phyloP scores from a whole-genome alignment of 2,888 invertebrate species.

The Azorinus chamasolen region DNA sequence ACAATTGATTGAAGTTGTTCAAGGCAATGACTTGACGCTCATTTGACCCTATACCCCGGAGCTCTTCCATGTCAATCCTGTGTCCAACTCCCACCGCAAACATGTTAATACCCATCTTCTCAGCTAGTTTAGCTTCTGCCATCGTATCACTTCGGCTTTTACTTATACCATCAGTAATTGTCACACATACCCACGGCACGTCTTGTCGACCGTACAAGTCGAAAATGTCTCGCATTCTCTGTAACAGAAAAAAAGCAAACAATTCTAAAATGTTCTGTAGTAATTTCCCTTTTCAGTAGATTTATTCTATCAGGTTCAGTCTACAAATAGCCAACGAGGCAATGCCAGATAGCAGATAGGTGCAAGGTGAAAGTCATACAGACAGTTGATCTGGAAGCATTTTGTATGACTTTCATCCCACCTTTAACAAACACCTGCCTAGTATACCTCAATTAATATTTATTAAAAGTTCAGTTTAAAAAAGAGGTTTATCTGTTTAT shows the following conservation, averaged over 20 bases:
- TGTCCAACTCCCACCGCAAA: conserved; percentile 85
- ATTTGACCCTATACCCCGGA: conserved; percentile 70
- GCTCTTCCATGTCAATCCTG: conserved; percentile 80
- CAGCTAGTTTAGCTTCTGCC: conserved; percentile 81
- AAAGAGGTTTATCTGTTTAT: no score
- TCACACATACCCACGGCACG: conserved; percentile 84
- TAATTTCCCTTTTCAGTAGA: no score
- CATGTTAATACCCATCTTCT: conserved; percentile 83
- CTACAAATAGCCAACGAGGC: no score
- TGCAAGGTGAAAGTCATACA: no score
- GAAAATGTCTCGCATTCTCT: conserved; percentile 68
- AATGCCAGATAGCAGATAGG: no score
- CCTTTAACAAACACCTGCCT: no score
- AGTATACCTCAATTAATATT: no score
- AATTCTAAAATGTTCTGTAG: no score
- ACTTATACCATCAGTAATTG: conserved; percentile 86
- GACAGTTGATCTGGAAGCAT: no score
- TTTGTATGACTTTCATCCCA: no score
- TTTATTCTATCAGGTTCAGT: no score
- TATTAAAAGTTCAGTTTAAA: no score
- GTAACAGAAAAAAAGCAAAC: conserved; percentile 3
- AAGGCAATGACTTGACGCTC: conserved; percentile 67
- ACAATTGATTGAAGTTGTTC: conserved; percentile 58
- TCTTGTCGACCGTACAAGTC: conserved; percentile 50
- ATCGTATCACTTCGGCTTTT: conserved; percentile 78